These are phyloP conservation scores for Diachrysia chrysitis DNA, from an alignment of 2,888 invertebrate species.

Conservation along the genomic window DNA sequence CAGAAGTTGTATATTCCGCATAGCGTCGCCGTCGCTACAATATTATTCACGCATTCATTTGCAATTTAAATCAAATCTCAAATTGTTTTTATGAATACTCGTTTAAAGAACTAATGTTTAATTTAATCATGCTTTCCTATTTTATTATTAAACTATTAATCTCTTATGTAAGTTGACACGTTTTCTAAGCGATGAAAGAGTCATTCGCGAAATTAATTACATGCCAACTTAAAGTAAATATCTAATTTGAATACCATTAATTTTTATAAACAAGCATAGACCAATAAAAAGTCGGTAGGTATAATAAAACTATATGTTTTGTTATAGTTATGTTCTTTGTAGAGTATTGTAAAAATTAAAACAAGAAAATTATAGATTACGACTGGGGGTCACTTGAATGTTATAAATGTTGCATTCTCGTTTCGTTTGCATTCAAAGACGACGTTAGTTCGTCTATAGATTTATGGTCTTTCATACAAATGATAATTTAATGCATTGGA, in stretches of 20 bases:
- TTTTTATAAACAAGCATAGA: neutral
- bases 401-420: no score
- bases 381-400: no score
- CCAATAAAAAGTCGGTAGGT: neutral
- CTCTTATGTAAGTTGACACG: neutral
- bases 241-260: neutral
- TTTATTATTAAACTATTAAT: slow-evolving; percentile 24
- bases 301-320: no score
- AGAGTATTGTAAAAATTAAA: no score
- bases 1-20: slow-evolving; percentile 12
- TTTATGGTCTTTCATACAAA: no score
- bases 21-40: neutral
- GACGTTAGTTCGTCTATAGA: no score
- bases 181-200: neutral
- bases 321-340: no score
- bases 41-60: slow-evolving; percentile 28
- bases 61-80: slow-evolving; percentile 48
- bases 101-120: slow-evolving; percentile 28
- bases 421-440: no score
- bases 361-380: no score
- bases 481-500: no score
- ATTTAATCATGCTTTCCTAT: slow-evolving; percentile 39
- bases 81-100: slow-evolving; percentile 27
- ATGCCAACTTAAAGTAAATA: neutral
- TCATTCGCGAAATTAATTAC: neutral